Base-by-base conservation (phyloP, 2,888 invertebrate species). In the Dendrolimus pini region DNA sequence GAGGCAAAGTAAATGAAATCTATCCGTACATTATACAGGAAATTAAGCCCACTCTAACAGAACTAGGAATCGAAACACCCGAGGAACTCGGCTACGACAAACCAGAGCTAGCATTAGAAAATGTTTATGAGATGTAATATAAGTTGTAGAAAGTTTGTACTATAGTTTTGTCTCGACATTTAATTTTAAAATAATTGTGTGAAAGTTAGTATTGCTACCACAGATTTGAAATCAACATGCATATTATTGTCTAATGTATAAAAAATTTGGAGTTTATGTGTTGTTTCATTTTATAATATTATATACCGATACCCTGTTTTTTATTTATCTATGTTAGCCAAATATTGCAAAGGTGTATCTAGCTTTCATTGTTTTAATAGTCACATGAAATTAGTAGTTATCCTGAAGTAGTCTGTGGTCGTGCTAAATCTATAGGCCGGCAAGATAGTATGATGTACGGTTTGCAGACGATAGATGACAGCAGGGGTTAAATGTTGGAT, bases 21-120 rank as follows among this genome's bases (percentile, higher is more conserved):
- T 98, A 96, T 76, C 97, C 97, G 0, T 98, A 96, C 82, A 92
- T 98, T 65, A 84, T 98, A 61, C 95, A 97, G 84, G 96, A 99
- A 92, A 95, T 99, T 70, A 93, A 93, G 74, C 99, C 99, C 47
- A 97, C 98, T 2, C 92, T 99, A 60, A 93, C 94, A 54, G 98
- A 99, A 89, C 91, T 99, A 60, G 99, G 99, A 55, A 94, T 99
- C 69, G 94, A 94, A 58, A 98, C 99, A 42, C 96, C 96, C 0
- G 99, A 99, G 83, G 97, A 99, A 80, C 92, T 99, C 74, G 99
- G 99, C 62, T 99, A 97, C 76, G 98, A 99, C 87, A 96, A 98
- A 88, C 99, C 99, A 60, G 99, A 99, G 89, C 90, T 99, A 82
- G 97, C 96, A 62, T 91, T 97, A 66, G 87, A 94, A 72, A 93